phyloP scores from a whole-genome alignment of 1,140 invertebrate species.

The Homarus americanus region DNA sequence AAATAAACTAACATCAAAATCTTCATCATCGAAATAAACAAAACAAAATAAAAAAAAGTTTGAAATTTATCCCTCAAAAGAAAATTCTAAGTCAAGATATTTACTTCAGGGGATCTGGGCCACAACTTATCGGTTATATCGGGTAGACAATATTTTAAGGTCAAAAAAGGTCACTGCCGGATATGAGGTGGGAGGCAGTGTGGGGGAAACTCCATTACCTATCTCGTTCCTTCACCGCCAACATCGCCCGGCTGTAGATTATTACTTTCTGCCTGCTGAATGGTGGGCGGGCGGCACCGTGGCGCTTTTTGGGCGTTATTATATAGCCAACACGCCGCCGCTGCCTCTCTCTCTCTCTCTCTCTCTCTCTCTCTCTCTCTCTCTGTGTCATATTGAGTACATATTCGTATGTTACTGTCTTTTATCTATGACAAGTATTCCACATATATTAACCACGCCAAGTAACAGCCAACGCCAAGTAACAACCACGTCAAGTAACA shows the following conservation, averaged over 20 bases:
- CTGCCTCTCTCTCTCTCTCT: too few relatives aligned
- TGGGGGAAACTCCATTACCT: neutral
- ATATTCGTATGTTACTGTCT: neutral
- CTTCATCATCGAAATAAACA: too few relatives aligned
- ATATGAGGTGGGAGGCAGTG: conserved; percentile 18
- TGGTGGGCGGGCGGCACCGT: neutral
- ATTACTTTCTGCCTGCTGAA: conserved; percentile 5
- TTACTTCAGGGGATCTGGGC: too few relatives aligned
- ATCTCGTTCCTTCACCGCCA: neutral
- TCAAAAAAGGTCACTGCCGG: neutral
- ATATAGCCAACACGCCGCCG: too few relatives aligned
- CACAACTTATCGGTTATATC: too few relatives aligned
- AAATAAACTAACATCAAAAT: too few relatives aligned
- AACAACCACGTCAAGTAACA: neutral
- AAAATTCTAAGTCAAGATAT: too few relatives aligned
- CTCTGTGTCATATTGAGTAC: neutral
- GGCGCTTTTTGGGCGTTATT: neutral
- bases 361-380: neutral
- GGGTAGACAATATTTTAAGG: too few relatives aligned
- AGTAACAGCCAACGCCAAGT: neutral
- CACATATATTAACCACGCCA: neutral
- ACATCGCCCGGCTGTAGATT: neutral
- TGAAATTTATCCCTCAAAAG: too few relatives aligned
- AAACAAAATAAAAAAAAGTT: too few relatives aligned
- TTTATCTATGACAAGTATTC: too few relatives aligned